Base-by-base conservation (phyloP, 2,888 invertebrate genomes). In the Drosophila borborema region DNA sequence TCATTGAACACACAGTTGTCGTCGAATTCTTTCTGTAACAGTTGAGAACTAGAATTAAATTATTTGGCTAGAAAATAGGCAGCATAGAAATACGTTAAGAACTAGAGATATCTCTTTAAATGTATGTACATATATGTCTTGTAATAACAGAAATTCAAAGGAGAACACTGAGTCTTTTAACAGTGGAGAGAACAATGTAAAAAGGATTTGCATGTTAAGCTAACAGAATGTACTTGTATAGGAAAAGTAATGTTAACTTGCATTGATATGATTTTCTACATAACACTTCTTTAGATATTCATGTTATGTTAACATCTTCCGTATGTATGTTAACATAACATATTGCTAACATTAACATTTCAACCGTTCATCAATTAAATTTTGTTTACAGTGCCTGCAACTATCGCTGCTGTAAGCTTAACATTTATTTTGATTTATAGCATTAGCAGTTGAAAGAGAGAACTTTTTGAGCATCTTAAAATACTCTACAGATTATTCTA, bases 1-100 rank as follows among this genome's bases (percentile, higher is more conserved):
- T 97, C 97, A 94, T 97, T 96, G 95, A 97, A 97, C 92, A 97
- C 95, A 94, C 97, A 97, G 91, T 96, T 96, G 92, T 96, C 96
- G 92, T 95, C 96, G 94, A 96, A 96, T 93, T 96, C 96, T 94
- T 95, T 96, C 97, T 97, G 96, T 90, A 96, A 96, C 95, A 95
- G 94, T 86, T 84, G 67, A 78, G 62, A 85, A 77, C 91, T 90
- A 85, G 68, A 70, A 84, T 86, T 90, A 88, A 85, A 88, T 90
- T 86, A 91, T 81, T 90, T 85, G 89, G 84, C 89, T 90, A 88
- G 81, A 85, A 64, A 38, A 43, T 51, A 77, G 72, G 66, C 14
- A 54, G 48, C 46, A 61, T 12, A n/a, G 20, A 53, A 49, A 40
- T 34, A 59, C 8, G 6, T 36, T 31, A 34, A 45, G 2, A 18